A percentile compares a stretch with the other conserved stretches of the same genome.
Conservation (phyloP, 2,113 vertebrate species). For the Actenoides lindsayi region DNA sequence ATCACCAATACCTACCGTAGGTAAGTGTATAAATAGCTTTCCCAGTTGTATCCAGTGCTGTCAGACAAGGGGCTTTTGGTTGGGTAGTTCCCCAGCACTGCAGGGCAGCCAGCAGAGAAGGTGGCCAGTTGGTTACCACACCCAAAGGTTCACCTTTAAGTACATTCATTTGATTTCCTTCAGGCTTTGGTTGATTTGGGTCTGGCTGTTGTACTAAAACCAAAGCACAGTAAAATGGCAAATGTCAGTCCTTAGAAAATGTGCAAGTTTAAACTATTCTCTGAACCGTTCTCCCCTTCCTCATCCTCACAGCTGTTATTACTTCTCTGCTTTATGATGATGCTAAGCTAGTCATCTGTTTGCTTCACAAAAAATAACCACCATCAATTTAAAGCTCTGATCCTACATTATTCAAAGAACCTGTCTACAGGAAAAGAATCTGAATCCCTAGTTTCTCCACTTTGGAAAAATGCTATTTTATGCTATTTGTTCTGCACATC, state of each 20-base stretch:
- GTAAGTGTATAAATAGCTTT: constrained; percentile 90
- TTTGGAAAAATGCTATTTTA: not conserved
- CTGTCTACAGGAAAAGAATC: not conserved
- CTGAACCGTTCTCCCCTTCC: not conserved
- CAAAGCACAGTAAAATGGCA: not conserved
- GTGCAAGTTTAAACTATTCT: not conserved
- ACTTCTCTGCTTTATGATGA: not conserved
- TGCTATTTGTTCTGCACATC: not conserved
- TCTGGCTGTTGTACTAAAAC: constrained; percentile 90
- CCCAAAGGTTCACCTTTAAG: constrained; percentile 86
- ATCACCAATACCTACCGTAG: constrained; percentile 79
- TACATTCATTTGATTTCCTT: constrained; percentile 84
- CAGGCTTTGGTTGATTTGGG: constrained; percentile 92
- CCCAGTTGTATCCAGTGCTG: constrained; percentile 88
- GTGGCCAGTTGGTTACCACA: constrained; percentile 81
- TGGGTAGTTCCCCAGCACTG: constrained; percentile 91
- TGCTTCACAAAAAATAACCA: not conserved
- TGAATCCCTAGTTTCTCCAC: not conserved
- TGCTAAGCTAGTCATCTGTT: not conserved
- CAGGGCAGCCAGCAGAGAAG: constrained; percentile 85
- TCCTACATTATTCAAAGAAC: not conserved
- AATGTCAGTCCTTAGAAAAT: not conserved
- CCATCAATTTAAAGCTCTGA: not conserved
- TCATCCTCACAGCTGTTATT: not conserved
- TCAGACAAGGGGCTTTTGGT: constrained; percentile 90